These are phyloP conservation scores for Drosophila eohydei DNA, from an alignment of 2,888 invertebrate genomes.

Conservation along the genomic window DNA sequence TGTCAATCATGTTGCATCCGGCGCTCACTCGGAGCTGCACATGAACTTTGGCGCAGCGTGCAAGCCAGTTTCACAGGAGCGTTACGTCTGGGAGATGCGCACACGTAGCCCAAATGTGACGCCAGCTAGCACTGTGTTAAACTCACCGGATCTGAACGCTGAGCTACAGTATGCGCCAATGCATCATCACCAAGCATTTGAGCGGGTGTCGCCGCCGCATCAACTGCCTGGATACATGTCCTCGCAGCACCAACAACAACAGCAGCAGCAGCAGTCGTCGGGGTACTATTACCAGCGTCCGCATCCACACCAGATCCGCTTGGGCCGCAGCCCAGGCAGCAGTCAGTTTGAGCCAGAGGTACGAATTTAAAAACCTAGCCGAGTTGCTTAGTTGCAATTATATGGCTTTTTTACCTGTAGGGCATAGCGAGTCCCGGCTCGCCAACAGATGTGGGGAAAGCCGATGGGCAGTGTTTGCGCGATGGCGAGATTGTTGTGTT, in stretches of 20 bases:
- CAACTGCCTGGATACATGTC: constrained; percentile 32
- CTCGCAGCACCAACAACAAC: constrained; percentile 27
- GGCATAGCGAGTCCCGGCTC: constrained; percentile 83
- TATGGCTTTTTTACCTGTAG: constrained; percentile 30
- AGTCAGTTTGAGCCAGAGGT: constrained; percentile 78
- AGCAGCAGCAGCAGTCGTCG: constrained; percentile 20
- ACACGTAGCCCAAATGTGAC: constrained; percentile 84
- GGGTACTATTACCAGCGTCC: constrained; percentile 65
- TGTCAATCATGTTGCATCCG: constrained; percentile 25
- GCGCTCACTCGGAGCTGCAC: constrained; percentile 41
- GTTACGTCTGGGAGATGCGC: constrained; percentile 85
- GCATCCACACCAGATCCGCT: constrained; percentile 82
- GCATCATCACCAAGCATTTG: constrained; percentile 60
- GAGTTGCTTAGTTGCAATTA: background rate
- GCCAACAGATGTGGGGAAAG: constrained; percentile 83
- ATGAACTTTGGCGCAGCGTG: constrained; percentile 50
- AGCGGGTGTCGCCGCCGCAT: constrained; percentile 40
- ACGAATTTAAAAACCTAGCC: background rate
- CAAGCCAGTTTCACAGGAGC: constrained; percentile 67
- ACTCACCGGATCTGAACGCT: constrained; percentile 84
- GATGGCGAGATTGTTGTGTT: constrained; percentile 95
- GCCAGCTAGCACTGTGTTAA: constrained; percentile 84
- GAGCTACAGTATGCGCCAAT: constrained; percentile 80
- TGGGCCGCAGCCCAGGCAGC: constrained; percentile 84
- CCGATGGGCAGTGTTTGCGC: constrained; percentile 86